Evolutionary conservation across 2,888 invertebrate genomes (phyloP), one percentile per base, ranked within the genome.

Genomic region (Euproctis similis): DNA sequence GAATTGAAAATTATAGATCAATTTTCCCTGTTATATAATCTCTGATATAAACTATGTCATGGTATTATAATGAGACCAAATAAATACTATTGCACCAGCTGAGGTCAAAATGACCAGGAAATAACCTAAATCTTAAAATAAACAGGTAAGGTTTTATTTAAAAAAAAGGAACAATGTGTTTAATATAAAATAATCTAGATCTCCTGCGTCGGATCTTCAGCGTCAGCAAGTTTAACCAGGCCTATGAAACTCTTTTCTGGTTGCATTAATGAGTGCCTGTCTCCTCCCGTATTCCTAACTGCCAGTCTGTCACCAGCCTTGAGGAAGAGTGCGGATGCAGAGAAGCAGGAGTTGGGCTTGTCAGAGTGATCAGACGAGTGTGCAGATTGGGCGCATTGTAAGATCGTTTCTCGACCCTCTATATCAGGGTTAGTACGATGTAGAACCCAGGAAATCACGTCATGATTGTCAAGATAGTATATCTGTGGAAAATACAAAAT

Each of bases 201-300:
- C 35, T 81, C 78, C 13, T 70, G 58, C 3, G 59, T 58, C 1
- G 76, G 80, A 12, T 77, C 77, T 12, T 72, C 72, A 1, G 78
- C 74, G 46, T 90, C 89, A 8, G 88, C 89, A n/a, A 92, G 71
- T 68, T 91, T 92, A 28, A 92, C 86, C n/a, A 92, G 82, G 17
- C 94, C 94, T 48, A 94, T 93, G 80, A 93, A 94, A 51, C 93
- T 93, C 63, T 93, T 93, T 42, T 92, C 92, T 1, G 87, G 86
- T 52, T 90, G 88, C 77, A 92, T 90, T 24, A 92, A 70, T 0
- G 90, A 89, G 59, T 89, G 90, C 26, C 90, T 72, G 25, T 88
- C 86, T 8, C 89, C 88, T 8, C 88, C 88, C 1, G 93, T 87
- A 53, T 94, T 94, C 28, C 88, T 87, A 7, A 94, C 70, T 3